These are phyloP conservation scores for Centruroides vittatus DNA, from an alignment of 1,140 invertebrate species.

Conservation along the genomic window DNA sequence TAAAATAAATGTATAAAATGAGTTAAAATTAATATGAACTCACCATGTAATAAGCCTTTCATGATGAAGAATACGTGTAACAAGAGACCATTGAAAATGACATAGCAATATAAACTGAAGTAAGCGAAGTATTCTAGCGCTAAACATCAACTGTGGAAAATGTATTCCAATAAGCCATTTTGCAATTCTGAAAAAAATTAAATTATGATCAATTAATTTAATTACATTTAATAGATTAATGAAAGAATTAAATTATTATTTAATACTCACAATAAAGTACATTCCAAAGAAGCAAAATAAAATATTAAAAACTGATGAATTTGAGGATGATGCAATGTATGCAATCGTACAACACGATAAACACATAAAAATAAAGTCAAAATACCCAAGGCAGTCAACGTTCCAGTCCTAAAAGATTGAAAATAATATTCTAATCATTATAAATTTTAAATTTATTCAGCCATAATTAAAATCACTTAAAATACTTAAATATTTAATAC, in stretches of 20 bases:
- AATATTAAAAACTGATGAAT: conserved; percentile 39
- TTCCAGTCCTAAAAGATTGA: conserved; percentile 27
- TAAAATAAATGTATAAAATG: too few species aligned
- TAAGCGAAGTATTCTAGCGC: conserved; percentile 35
- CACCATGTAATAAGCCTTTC: conserved; percentile 33
- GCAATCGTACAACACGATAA: conserved; percentile 33
- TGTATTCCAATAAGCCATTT: conserved; percentile 34
- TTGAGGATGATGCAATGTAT: conserved; percentile 33
- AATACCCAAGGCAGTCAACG: conserved; percentile 31
- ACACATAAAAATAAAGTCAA: conserved; percentile 34
- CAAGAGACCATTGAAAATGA: conserved; percentile 38
- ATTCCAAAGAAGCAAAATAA: conserved; percentile 35
- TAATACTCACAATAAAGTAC: conserved; percentile 32
- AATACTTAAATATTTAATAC: too few species aligned
- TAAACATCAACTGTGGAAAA: conserved; percentile 35
- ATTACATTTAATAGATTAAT: background rate
- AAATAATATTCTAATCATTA: background rate
- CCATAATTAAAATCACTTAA: too few species aligned
- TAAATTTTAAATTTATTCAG: too few species aligned
- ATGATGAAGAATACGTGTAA: conserved; percentile 32
- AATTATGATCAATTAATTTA: conserved; percentile 4
- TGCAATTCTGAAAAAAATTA: conserved; percentile 28
- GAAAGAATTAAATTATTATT: background rate
- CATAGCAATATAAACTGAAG: conserved; percentile 37
- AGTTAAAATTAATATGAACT: conserved; percentile 5